Percentiles rank a stretch among this genome's conserved stretches.
Conservation (phyloP, 2,888 invertebrate genomes). For the Tupiocoris notatus region DNA sequence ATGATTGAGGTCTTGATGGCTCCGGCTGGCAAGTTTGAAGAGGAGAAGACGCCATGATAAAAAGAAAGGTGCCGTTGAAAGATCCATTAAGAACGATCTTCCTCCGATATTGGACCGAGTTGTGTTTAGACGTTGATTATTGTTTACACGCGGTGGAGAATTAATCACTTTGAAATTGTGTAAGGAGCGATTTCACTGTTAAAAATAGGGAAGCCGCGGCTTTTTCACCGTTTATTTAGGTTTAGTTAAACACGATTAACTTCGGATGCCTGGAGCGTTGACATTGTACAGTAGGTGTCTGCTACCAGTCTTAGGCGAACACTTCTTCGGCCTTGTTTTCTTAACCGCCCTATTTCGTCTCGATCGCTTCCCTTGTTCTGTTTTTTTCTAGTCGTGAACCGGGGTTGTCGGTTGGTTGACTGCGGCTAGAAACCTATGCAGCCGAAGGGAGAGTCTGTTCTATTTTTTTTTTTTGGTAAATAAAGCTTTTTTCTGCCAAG, state of each 20-base stretch:
- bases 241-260: background rate
- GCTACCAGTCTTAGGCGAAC: background rate
- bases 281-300: background rate
- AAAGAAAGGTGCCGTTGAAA: background rate
- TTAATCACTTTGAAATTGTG: background rate
- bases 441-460: no score
- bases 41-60: background rate
- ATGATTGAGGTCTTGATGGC: background rate
- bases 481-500: no score
- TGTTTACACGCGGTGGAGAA: background rate
- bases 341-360: background rate
- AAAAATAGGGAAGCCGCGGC: background rate
- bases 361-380: background rate
- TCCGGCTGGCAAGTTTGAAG: background rate
- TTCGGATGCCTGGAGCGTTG: background rate
- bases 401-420: no score
- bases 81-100: no score
- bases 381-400: background rate
- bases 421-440: no score
- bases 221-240: background rate
- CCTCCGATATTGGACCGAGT: no score
- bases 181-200: background rate
- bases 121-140: background rate
- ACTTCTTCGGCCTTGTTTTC: background rate
- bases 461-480: no score